phyloP scores from a whole-genome alignment of 2,888 invertebrate genomes.

The Diogma glabrata region DNA sequence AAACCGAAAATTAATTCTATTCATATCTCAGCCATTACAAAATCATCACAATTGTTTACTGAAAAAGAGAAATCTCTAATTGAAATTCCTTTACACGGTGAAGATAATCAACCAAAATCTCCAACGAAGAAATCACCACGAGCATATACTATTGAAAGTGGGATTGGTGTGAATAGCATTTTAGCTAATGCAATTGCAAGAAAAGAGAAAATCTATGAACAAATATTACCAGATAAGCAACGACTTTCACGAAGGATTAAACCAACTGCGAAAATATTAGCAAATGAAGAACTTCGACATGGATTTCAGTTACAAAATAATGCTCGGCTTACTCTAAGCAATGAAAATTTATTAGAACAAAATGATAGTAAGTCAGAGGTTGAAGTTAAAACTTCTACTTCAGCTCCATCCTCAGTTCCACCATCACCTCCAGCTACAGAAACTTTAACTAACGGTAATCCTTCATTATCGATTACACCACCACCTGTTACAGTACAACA shows the following conservation, averaged over 20 bases:
- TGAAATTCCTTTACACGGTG: neutral
- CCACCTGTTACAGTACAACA: constrained; percentile 23
- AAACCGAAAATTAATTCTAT: constrained; percentile 25
- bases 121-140: constrained; percentile 47
- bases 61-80: neutral
- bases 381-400: neutral
- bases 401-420: neutral
- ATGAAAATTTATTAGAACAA: constrained; percentile 14
- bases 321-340: constrained; percentile 39
- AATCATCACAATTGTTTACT: neutral
- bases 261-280: constrained; percentile 54
- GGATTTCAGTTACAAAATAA: constrained; percentile 46
- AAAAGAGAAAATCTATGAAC: constrained; percentile 57
- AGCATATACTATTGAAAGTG: constrained; percentile 39
- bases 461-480: neutral
- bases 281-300: constrained; percentile 49
- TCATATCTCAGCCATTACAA: neutral
- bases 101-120: constrained; percentile 20
- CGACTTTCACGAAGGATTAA: constrained; percentile 47
- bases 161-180: constrained; percentile 38
- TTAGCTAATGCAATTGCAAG: constrained; percentile 59
- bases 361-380: neutral
- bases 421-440: neutral
- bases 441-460: no score
- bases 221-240: constrained; percentile 37